A percentile compares a stretch with the other conserved stretches of the same genome.
Evolutionary conservation across 2,113 vertebrate genomes (phyloP).

Genomic region (Forbesichthys papilliferus): DNA sequence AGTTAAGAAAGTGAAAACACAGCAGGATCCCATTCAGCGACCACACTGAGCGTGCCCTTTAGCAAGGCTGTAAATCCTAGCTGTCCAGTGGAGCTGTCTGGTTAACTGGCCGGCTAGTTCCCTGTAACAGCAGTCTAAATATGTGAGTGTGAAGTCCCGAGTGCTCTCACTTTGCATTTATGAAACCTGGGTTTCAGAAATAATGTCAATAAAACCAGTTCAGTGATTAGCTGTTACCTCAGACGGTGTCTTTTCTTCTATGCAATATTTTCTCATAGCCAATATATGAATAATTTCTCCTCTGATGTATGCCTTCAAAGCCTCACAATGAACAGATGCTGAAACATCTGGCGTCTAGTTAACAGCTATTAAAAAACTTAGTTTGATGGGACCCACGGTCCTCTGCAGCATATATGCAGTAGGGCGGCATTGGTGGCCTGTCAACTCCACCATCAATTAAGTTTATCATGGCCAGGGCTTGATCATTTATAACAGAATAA

Average conservation of each 20-base stretch:
- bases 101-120: no score
- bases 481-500: slow-evolving; percentile 46
- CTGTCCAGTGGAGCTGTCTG: slow-evolving; percentile 56
- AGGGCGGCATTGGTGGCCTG: slow-evolving; percentile 54
- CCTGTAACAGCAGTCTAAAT: no score
- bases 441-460: slow-evolving; percentile 49
- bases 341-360: slow-evolving; percentile 75
- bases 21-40: slow-evolving; percentile 36
- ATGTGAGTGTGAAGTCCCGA: no score
- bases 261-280: slow-evolving; percentile 59
- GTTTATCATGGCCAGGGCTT: slow-evolving; percentile 44
- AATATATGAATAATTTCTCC: slow-evolving; percentile 71
- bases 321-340: slow-evolving; percentile 71
- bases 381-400: slow-evolving; percentile 71
- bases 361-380: slow-evolving; percentile 69
- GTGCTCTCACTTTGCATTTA: no score
- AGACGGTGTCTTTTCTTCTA: slow-evolving; percentile 25
- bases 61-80: slow-evolving; percentile 71
- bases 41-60: slow-evolving; percentile 60
- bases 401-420: slow-evolving; percentile 48
- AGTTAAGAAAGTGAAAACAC: slow-evolving; percentile 49
- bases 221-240: slow-evolving; percentile 36
- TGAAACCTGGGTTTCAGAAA: background rate
- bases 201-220: slow-evolving; percentile 23
- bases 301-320: slow-evolving; percentile 76